These are phyloP conservation scores for Ecdyonurus torrentis DNA, from an alignment of 2,888 invertebrate species.

Conservation along the genomic window DNA sequence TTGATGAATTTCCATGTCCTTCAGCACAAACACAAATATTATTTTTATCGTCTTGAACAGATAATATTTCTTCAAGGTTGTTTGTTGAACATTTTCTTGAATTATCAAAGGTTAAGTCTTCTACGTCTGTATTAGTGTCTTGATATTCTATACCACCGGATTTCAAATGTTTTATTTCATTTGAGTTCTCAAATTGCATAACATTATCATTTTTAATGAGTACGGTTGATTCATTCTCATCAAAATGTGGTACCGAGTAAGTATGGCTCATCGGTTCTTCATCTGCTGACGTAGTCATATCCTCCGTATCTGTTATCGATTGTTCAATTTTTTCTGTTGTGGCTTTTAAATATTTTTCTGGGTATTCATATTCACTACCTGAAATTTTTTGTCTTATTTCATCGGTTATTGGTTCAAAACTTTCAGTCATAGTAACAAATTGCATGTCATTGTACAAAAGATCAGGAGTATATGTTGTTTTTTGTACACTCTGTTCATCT, in stretches of 20 bases:
- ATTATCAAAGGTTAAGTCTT: conserved; percentile 26
- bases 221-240: conserved; percentile 28
- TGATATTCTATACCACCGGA: conserved; percentile 24
- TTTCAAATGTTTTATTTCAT: conserved; percentile 33
- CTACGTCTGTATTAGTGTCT: conserved; percentile 34
- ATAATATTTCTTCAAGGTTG: not conserved
- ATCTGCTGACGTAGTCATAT: conserved; percentile 28
- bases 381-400: conserved; percentile 12
- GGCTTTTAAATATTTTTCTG: too few relatives aligned
- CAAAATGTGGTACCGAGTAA: conserved; percentile 25
- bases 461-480: conserved; percentile 19
- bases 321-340: too few relatives aligned
- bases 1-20: not conserved
- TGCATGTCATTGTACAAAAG: conserved; percentile 16
- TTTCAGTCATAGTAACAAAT: conserved; percentile 20
- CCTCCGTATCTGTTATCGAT: conserved; percentile 32
- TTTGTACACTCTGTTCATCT: conserved; percentile 21
- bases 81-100: not conserved
- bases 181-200: conserved; percentile 27
- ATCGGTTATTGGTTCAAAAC: conserved; percentile 20
- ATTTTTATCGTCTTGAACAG: conserved; percentile 14
- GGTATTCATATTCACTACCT: too few relatives aligned
- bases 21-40: conserved; percentile 16
- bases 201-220: conserved; percentile 27
- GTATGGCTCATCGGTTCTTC: conserved; percentile 22